Evolutionary conservation across 2,888 invertebrate species (phyloP).

Genomic region (Drosophila basisetae): DNA sequence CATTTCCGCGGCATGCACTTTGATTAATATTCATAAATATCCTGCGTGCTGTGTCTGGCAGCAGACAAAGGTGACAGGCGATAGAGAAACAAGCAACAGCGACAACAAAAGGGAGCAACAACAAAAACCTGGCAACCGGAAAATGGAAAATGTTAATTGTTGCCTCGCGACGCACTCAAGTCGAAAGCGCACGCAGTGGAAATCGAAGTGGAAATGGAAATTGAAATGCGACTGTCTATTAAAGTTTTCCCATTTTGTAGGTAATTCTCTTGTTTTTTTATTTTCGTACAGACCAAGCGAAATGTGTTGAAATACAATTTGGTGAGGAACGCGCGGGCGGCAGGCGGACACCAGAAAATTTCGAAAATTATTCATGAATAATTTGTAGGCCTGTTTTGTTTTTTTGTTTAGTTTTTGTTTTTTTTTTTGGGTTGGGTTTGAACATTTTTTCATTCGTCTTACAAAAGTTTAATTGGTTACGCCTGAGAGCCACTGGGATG

Average conservation of each 20-base stretch:
- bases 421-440: constrained; percentile 36
- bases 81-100: constrained; percentile 14
- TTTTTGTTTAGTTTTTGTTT: background rate
- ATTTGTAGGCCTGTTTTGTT: constrained; percentile 47
- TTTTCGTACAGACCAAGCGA: constrained; percentile 23
- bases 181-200: constrained; percentile 69
- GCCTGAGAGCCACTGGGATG: constrained; percentile 54
- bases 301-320: constrained; percentile 58
- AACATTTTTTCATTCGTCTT: constrained; percentile 27
- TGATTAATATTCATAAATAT: constrained; percentile 80
- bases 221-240: constrained; percentile 54
- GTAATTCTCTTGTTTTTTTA: constrained; percentile 54
- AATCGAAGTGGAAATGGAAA: constrained; percentile 56
- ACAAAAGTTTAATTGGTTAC: constrained; percentile 76
- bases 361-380: constrained; percentile 72
- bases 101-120: constrained; percentile 22
- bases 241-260: constrained; percentile 54
- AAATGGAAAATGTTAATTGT: constrained; percentile 82
- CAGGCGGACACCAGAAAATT: constrained; percentile 36
- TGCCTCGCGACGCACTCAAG: constrained; percentile 72
- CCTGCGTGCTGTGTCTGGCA: constrained; percentile 47
- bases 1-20: constrained; percentile 65
- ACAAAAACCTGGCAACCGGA: constrained; percentile 70
- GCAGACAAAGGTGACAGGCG: constrained; percentile 35
- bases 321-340: constrained; percentile 10